Conservation (phyloP, 2,888 invertebrate genomes). For the Leistus spinibarbis region DNA sequence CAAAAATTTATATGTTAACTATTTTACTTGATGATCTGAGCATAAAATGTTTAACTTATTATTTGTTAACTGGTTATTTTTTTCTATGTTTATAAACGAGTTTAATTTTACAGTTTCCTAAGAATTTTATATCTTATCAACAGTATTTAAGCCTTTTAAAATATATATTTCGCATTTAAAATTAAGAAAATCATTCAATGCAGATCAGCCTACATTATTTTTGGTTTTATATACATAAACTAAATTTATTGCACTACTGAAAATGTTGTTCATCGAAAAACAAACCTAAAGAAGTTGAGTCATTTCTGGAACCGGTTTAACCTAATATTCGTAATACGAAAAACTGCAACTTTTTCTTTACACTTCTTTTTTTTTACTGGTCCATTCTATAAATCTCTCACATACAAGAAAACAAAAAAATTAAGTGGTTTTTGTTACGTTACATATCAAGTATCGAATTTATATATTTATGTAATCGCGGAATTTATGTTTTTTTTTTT, state of each 20-base stretch:
- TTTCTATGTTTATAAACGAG: slow-evolving; percentile 1
- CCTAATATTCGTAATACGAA: slow-evolving; percentile 29
- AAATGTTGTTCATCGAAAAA: background rate
- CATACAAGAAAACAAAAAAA: slow-evolving; percentile 13
- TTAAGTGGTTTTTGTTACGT: slow-evolving; percentile 6
- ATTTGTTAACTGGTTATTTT: background rate
- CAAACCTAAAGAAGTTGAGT: background rate
- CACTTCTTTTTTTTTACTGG: slow-evolving; percentile 21
- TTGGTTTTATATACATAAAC: no score
- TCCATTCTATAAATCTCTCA: background rate
- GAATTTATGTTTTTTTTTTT: background rate
- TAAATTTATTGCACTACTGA: background rate
- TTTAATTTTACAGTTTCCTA: background rate
- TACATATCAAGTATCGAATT: slow-evolving; percentile 2
- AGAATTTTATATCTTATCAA: background rate
- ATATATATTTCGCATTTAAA: background rate
- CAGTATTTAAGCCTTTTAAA: background rate
- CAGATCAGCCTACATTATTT: no score
- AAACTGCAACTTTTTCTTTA: slow-evolving; percentile 34
- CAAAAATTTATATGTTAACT: background rate
- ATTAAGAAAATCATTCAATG: no score
- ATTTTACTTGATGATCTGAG: background rate
- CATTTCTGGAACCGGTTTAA: slow-evolving; percentile 33
- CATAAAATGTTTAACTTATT: background rate
- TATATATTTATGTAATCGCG: slow-evolving; percentile 6